Conservation (phyloP, 2,797 vertebrate genomes). For the Halcyon smyrnensis region DNA sequence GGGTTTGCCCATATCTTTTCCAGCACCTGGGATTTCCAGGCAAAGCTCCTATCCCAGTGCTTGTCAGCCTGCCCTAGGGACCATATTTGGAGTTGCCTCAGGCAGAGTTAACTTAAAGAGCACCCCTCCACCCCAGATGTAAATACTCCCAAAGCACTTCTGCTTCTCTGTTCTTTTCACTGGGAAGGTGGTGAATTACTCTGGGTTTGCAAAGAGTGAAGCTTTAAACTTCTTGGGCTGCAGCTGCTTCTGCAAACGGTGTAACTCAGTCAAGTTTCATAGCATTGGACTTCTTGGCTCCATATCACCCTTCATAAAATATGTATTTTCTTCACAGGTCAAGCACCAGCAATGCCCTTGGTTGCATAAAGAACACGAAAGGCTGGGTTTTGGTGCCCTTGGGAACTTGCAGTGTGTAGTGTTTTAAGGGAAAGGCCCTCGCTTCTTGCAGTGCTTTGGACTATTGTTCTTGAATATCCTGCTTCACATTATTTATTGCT, state of each 20-base stretch:
- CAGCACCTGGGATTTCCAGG: background rate
- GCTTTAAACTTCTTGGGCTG: background rate
- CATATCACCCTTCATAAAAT: background rate
- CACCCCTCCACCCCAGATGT: background rate
- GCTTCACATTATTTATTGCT: conserved; percentile 31
- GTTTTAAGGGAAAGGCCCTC: conserved; percentile 9
- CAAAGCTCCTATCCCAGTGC: rapidly evolving
- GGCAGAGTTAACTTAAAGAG: background rate
- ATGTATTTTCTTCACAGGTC: background rate
- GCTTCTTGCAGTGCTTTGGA: background rate
- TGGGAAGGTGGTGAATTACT: background rate
- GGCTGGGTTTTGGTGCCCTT: background rate
- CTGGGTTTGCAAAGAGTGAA: background rate
- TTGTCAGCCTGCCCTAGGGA: background rate
- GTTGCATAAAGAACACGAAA: conserved; percentile 4
- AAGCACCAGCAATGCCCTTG: background rate
- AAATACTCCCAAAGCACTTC: background rate
- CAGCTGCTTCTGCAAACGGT: background rate
- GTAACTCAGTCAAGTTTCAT: background rate
- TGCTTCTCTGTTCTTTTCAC: background rate
- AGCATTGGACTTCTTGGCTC: background rate
- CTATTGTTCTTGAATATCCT: conserved; percentile 33
- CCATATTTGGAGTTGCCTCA: background rate
- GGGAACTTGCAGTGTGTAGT: background rate
- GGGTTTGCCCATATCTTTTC: background rate